A percentile compares a stretch with the other conserved stretches of the same genome.
Evolutionary conservation across 2,888 invertebrate species (phyloP).

Genomic region (Protodeltote pygarga): DNA sequence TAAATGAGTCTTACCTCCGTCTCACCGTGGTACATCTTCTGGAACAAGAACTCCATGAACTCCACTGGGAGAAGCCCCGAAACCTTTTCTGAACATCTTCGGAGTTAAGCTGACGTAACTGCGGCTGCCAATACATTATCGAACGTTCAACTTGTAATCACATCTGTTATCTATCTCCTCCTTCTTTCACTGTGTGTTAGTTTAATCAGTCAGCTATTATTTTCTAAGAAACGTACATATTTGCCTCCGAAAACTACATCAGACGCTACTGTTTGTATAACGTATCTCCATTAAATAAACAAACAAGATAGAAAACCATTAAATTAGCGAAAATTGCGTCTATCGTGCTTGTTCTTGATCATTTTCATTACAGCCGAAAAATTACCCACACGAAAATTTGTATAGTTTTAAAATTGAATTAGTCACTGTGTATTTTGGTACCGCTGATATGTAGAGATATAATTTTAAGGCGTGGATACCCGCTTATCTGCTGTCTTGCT

Average conservation of each 20-base stretch:
- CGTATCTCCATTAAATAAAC: slow-evolving; percentile 29
- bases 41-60: slow-evolving; percentile 93
- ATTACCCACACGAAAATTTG: slow-evolving; percentile 10
- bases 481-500: no score
- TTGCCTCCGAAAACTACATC: slow-evolving; percentile 17
- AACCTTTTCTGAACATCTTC: slow-evolving; percentile 73
- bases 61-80: slow-evolving; percentile 92
- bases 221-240: slow-evolving; percentile 16
- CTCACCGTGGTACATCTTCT: slow-evolving; percentile 93
- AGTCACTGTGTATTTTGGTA: background rate
- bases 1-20: slow-evolving; percentile 89
- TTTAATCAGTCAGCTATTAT: slow-evolving; percentile 10
- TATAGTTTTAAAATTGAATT: slow-evolving; percentile 6
- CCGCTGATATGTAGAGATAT: background rate
- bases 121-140: slow-evolving; percentile 47
- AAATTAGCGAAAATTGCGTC: slow-evolving; percentile 26
- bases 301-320: slow-evolving; percentile 26
- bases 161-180: slow-evolving; percentile 16
- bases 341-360: slow-evolving; percentile 29
- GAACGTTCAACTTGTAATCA: slow-evolving; percentile 17
- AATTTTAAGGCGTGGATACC: no score
- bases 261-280: slow-evolving; percentile 30
- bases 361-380: slow-evolving; percentile 14
- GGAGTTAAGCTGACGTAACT: slow-evolving; percentile 60
- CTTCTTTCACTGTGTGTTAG: slow-evolving; percentile 1